Percentiles rank a stretch among this genome's conserved stretches.
phyloP scores from a whole-genome alignment of 2,888 invertebrate genomes.

The Brachypterus glaber region DNA sequence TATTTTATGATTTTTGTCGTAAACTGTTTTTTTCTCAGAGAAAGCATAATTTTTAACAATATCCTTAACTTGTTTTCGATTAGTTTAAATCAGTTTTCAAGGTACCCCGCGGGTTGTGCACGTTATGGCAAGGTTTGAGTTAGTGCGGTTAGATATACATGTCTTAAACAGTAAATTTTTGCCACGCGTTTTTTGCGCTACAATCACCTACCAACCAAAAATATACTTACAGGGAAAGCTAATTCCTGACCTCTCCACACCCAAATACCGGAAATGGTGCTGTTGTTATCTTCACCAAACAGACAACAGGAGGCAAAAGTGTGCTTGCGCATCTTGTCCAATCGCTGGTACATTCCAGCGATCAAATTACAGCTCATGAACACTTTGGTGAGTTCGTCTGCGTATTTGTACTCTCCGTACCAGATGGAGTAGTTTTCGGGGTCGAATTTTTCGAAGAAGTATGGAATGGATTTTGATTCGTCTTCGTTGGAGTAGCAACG shows the following conservation, averaged over 20 bases:
- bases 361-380: conserved; percentile 96
- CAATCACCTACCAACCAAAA: no score
- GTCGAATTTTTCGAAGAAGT: conserved; percentile 98
- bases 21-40: no score
- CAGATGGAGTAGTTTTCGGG: conserved; percentile 93
- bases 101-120: no score
- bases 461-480: conserved; percentile 85
- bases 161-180: no score
- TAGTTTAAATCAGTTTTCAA: no score
- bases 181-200: no score
- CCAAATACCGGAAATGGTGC: conserved; percentile 94
- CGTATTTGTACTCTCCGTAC: conserved; percentile 95
- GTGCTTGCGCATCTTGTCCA: conserved; percentile 96
- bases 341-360: conserved; percentile 93
- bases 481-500: conserved; percentile 95
- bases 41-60: no score
- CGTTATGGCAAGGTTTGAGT: no score
- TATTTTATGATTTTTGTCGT: no score
- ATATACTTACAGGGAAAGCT: conserved; percentile 61
- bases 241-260: conserved; percentile 95
- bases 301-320: conserved; percentile 90
- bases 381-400: conserved; percentile 78
- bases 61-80: no score
- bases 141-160: no score
- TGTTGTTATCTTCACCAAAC: conserved; percentile 87